Evolutionary conservation across 1,140 invertebrate genomes (phyloP).

Genomic region (Drosophila nigrodunni): DNA sequence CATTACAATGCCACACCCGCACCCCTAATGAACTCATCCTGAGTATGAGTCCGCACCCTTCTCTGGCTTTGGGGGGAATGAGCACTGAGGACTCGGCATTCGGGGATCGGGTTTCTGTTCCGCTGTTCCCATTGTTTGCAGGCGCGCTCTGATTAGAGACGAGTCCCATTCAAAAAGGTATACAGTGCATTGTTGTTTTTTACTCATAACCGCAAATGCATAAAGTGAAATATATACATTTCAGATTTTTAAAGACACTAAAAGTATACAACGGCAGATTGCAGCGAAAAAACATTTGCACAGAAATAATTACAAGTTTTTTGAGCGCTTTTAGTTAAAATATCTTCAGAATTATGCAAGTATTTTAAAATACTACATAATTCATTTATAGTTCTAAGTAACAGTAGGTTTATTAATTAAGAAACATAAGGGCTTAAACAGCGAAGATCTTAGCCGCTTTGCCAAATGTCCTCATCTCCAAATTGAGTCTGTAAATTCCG

Average conservation of each 20-base stretch:
- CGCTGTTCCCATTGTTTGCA: slow-evolving; percentile 72
- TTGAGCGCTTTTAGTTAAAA: background rate
- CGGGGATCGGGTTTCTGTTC: slow-evolving; percentile 8
- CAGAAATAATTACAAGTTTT: background rate
- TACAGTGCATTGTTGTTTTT: slow-evolving; percentile 22
- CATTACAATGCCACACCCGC: slow-evolving; percentile 58
- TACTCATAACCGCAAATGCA: slow-evolving; percentile 39
- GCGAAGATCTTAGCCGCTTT: no score
- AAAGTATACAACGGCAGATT: background rate
- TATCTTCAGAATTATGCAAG: no score
- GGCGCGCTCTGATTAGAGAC: slow-evolving; percentile 78
- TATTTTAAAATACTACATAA: no score
- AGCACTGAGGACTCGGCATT: background rate
- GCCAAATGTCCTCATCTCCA: no score
- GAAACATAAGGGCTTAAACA: no score
- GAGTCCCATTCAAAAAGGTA: slow-evolving; percentile 57
- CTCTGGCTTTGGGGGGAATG: slow-evolving; percentile 2
- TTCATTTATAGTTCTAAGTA: no score
- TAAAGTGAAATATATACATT: slow-evolving; percentile 30
- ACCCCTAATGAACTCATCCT: slow-evolving; percentile 26
- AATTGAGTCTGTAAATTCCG: no score
- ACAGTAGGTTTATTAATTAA: no score
- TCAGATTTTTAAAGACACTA: slow-evolving; percentile 12
- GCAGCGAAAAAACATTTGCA: background rate
- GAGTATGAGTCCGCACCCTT: slow-evolving; percentile 11